Base-by-base conservation (phyloP, 2,797 vertebrate species). In the Carcharodon carcharias region DNA sequence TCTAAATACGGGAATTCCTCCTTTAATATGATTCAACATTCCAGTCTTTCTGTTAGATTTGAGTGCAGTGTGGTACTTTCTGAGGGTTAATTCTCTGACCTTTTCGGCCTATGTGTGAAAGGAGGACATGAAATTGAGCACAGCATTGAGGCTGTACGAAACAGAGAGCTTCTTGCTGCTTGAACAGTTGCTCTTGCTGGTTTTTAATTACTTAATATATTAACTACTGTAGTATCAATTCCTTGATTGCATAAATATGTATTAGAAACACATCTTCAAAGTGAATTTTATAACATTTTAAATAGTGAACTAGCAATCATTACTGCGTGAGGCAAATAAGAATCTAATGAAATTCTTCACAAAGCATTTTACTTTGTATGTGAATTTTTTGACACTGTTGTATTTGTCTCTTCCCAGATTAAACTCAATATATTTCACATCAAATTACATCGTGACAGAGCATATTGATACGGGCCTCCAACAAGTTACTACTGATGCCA, bases 161-260 rank as follows among this genome's bases (percentile, higher is more conserved):
- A 28, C 12, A 95, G 40, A 69, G 40, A 95, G 58, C 14, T 54
- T 7, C 28, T 73, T 31, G 31, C 35, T 95, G 28, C n/a, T 58
- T 58, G 65, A 54, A 26, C 5, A 69, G 14, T 94, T 94, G 21
- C 35, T 69, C 92, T 67, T 94, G 18, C 35, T 65, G 65, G 45
- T 73, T 71, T 73, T 71, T 95, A 95, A 95, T 95, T 95, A 54
- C 69, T 54, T 69, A 67, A 95, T 69, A 67, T 71, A 73, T 73
- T 71, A 73, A 95, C 26, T 21, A 56, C 26, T 95, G 69, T 73
- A 73, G 94, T 58, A 95, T 95, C 67, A 73, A n/a, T 77, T 95
- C 71, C 63, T 58, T 58, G 94, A 95, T 77, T 95, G 94, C 65
- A 95, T 95, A 95, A 73, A 95, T 95, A 95, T 95, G 69, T 73